Evolutionary conservation across 1,140 invertebrate genomes (phyloP).

Genomic region (fruit fly (Drosophila melanogaster)): DNA sequence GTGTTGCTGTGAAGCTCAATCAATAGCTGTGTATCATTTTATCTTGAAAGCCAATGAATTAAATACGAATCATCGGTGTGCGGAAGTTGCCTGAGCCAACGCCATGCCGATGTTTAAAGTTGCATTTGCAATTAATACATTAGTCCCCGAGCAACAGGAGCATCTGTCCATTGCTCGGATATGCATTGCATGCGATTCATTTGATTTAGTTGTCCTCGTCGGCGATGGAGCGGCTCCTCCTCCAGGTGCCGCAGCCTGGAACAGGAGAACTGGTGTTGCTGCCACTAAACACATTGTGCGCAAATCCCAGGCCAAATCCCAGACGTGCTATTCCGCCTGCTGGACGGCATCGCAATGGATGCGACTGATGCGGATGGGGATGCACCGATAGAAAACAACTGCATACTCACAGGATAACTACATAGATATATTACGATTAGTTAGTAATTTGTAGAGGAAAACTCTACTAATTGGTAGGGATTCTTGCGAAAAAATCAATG

Average conservation of each 20-base stretch:
- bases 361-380: conserved; percentile 14
- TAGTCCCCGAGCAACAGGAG: conserved; percentile 16
- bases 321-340: conserved; percentile 53
- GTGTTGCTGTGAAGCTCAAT: too few relatives aligned
- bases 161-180: conserved; percentile 25
- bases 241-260: conserved; percentile 8
- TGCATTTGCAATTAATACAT: conserved; percentile 47
- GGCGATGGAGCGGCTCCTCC: conserved; percentile 3
- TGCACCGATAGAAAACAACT: not conserved
- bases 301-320: conserved; percentile 75
- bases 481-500: too few relatives aligned
- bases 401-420: too few relatives aligned
- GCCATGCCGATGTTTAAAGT: conserved; percentile 18
- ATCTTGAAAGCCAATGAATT: too few relatives aligned
- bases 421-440: not conserved
- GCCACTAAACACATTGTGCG: conserved; percentile 78
- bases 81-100: not conserved
- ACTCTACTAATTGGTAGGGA: not conserved
- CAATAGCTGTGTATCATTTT: too few relatives aligned
- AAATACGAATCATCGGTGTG: not conserved
- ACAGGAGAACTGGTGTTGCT: conserved; percentile 27
- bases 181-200: conserved; percentile 53
- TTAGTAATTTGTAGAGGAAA: too few relatives aligned
- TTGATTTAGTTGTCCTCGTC: conserved; percentile 56
- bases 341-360: conserved; percentile 42